Percentiles rank a stretch among this genome's conserved stretches.
Conservation (phyloP, 2,888 invertebrate genomes). For the Diloba caeruleocephala region DNA sequence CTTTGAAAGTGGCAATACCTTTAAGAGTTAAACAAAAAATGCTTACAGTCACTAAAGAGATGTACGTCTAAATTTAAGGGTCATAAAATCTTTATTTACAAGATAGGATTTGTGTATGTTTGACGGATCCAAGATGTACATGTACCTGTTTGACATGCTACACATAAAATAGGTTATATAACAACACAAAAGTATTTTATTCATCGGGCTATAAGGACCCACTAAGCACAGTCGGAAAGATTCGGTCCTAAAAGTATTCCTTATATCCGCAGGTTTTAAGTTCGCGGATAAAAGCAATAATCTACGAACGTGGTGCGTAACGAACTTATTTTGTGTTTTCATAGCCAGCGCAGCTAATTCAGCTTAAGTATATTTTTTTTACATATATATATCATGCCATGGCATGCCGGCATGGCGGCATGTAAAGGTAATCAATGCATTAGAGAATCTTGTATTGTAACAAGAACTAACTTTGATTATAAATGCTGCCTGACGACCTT, state of each 20-base stretch:
- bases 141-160: constrained; percentile 56
- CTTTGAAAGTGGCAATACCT: constrained; percentile 82
- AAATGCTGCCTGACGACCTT: constrained; percentile 75
- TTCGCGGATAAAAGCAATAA: too few relatives aligned
- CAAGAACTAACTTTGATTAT: constrained; percentile 40
- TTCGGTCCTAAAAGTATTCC: constrained; percentile 62
- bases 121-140: constrained; percentile 67
- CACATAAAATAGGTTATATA: constrained; percentile 69
- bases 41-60: constrained; percentile 51
- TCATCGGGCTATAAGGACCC: constrained; percentile 36
- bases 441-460: background rate
- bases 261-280: constrained; percentile 25
- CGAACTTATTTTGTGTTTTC: background rate
- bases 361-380: too few relatives aligned
- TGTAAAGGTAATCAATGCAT: background rate
- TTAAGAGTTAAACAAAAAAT: constrained; percentile 73
- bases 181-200: constrained; percentile 72
- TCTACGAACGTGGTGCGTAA: constrained; percentile 30
- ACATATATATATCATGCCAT: too few relatives aligned
- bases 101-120: constrained; percentile 68
- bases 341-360: background rate
- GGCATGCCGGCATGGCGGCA: too few relatives aligned
- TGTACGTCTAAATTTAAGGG: constrained; percentile 56
- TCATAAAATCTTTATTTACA: constrained; percentile 70
- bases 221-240: constrained; percentile 59